A percentile compares a stretch with the other conserved stretches of the same genome.
Evolutionary conservation across 2,797 vertebrate genomes (phyloP).

Genomic region (Nothura maculosa): DNA sequence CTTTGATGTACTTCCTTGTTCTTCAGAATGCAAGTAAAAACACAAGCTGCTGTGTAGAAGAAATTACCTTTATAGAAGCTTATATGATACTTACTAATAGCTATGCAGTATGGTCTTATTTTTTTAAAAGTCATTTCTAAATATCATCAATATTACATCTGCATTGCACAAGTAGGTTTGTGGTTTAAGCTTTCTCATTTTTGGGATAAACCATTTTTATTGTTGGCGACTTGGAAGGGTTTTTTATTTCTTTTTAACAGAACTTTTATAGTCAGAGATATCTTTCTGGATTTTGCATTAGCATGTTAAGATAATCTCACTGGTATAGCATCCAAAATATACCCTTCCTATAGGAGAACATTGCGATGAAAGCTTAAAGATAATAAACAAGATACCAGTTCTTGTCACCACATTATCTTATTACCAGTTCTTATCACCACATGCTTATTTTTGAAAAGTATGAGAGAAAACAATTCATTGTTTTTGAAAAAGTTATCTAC

Average conservation of each 20-base stretch:
- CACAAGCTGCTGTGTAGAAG: not conserved
- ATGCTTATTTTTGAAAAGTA: not conserved
- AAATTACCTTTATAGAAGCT: not conserved
- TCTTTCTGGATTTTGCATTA: not conserved
- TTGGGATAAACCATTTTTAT: not conserved
- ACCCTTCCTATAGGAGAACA: not conserved
- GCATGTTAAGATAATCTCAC: not conserved
- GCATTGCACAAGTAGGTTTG: not conserved
- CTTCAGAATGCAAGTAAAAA: not conserved
- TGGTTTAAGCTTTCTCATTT: not conserved
- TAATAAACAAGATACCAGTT: not conserved
- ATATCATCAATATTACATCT: not conserved
- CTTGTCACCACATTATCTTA: too few relatives aligned
- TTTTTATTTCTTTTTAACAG: not conserved
- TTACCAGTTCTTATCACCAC: too few relatives aligned
- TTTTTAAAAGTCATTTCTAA: accelerated
- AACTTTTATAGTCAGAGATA: accelerated
- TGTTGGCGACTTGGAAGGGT: not conserved
- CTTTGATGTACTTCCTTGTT: not conserved
- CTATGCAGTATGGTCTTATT: not conserved
- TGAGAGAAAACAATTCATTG: not conserved
- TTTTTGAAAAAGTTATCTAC: not conserved
- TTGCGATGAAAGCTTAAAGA: not conserved
- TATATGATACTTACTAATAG: not conserved
- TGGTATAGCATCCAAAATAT: not conserved